Percentiles rank a stretch among this genome's conserved stretches.
These are phyloP conservation scores for Poeciliopsis turneri DNA, from an alignment of 2,797 vertebrate genomes.

Conservation along the genomic window DNA sequence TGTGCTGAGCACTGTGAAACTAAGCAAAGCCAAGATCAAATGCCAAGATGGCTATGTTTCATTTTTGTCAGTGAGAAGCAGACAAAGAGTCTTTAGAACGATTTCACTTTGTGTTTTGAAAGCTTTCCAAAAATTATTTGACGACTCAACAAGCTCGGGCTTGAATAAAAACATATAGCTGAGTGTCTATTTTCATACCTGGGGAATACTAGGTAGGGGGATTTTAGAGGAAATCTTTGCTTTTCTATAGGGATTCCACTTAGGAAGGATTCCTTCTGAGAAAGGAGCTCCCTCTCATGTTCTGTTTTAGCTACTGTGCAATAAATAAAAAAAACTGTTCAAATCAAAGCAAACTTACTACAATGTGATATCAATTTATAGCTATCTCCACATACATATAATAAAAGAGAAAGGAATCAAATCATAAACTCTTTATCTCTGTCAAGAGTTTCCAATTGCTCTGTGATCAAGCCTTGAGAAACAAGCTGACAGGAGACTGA, in stretches of 20 bases:
- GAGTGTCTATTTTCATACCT: background rate
- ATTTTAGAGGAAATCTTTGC: background rate
- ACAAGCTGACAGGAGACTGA: background rate
- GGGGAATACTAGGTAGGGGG: background rate
- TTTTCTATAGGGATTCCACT: background rate
- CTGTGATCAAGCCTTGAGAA: background rate
- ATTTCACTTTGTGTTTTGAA: background rate
- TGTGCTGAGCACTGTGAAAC: constrained; percentile 62
- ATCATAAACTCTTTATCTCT: background rate
- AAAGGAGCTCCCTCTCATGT: constrained; percentile 29
- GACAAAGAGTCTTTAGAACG: constrained; percentile 7
- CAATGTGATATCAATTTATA: background rate
- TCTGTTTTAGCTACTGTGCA: constrained; percentile 22
- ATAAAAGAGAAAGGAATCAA: background rate
- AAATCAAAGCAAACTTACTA: background rate
- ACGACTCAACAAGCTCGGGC: background rate
- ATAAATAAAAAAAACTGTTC: background rate
- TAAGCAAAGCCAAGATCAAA: constrained; percentile 48
- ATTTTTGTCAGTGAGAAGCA: constrained; percentile 11
- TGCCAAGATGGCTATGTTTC: constrained; percentile 38
- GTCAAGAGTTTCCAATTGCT: background rate
- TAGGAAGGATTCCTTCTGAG: background rate
- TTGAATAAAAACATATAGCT: background rate
- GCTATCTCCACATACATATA: background rate
- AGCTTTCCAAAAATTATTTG: constrained; percentile 2